Evolutionary conservation across 2,797 vertebrate species (phyloP).

Genomic region (Acrossocheilus wenchowensis): DNA sequence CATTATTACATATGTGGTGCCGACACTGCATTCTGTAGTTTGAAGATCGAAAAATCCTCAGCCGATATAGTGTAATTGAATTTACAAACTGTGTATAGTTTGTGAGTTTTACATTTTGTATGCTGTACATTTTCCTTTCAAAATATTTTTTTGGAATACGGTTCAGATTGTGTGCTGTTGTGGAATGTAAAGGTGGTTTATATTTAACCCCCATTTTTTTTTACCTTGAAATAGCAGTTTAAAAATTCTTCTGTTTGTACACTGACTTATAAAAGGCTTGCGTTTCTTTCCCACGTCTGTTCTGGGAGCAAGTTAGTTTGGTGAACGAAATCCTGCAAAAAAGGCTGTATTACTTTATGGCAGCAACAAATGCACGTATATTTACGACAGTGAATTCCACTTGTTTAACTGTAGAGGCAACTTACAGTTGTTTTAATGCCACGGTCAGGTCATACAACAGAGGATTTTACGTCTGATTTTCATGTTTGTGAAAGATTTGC

Average conservation of each 20-base stretch:
- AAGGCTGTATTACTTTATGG: too few species aligned
- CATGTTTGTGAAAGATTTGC: neutral
- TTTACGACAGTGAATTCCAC: neutral
- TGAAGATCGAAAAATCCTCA: neutral
- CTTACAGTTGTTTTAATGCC: too few species aligned
- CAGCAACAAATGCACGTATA: too few species aligned
- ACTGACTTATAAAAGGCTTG: too few species aligned
- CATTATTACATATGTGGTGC: neutral
- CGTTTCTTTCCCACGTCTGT: neutral
- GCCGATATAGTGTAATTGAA: neutral
- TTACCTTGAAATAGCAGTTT: neutral
- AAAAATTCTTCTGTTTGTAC: neutral
- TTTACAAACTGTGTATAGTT: neutral
- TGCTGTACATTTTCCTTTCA: neutral
- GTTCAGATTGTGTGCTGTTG: neutral
- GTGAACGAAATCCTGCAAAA: neutral
- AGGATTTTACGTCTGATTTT: neutral
- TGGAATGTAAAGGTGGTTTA: neutral
- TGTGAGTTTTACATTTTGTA: neutral
- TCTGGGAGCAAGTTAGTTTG: neutral
- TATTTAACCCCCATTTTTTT: neutral
- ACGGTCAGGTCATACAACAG: neutral
- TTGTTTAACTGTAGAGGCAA: neutral
- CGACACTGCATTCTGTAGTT: neutral
- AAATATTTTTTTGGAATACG: neutral